Evolutionary conservation across 1,140 invertebrate genomes (phyloP).

Genomic region (Batillaria attramentaria): DNA sequence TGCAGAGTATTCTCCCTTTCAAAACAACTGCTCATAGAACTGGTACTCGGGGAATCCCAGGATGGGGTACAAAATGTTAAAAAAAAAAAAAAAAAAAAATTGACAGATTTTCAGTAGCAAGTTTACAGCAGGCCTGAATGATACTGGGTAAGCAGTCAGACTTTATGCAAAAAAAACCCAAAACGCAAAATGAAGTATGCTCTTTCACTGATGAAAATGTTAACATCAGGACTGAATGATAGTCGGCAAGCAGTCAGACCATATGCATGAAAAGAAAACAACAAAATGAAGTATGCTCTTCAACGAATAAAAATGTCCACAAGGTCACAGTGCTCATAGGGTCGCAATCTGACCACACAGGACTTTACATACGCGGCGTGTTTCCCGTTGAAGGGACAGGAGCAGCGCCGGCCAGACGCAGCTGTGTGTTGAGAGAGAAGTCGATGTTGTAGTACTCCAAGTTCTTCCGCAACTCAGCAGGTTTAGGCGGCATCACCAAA

Average conservation of each 20-base stretch:
- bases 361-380: constrained; percentile 56
- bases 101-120: no score
- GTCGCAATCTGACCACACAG: not conserved
- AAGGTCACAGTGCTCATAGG: not conserved
- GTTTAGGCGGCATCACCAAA: constrained; percentile 98
- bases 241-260: not conserved
- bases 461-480: constrained; percentile 81
- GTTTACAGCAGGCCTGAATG: no score
- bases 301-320: not conserved
- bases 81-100: no score
- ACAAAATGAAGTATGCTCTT: not conserved
- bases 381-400: constrained; percentile 74
- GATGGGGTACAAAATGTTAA: no score
- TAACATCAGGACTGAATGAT: no score
- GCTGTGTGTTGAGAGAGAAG: constrained; percentile 95
- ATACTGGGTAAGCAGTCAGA: no score
- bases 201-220: no score
- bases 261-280: not conserved
- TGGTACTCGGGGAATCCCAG: no score
- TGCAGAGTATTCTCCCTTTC: no score
- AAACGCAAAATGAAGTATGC: no score
- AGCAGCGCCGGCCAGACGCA: constrained; percentile 92
- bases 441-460: constrained; percentile 99
- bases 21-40: no score
- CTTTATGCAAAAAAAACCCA: no score